Evolutionary conservation across 1,140 invertebrate species (phyloP), one percentile per base, ranked within the genome.

Genomic region (Euborellia annulipes): DNA sequence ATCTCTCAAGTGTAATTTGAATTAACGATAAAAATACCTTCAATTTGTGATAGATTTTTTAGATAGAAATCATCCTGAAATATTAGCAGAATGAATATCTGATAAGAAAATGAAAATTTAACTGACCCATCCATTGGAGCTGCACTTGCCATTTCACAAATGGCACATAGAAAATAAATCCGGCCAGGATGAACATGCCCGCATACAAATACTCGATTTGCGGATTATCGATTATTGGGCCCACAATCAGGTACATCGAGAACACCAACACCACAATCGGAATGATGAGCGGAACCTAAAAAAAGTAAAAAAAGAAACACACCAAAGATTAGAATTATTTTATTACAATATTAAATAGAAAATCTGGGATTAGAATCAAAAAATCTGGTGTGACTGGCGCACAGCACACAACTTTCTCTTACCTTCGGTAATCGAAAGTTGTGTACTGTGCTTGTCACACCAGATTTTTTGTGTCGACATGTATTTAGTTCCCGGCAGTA

Each of bases 121-220:
- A 64, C 70, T 77, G 70, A 88, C 85, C 82, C 82, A 88, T 87
- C 55, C 81, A 83, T 51, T 76, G 75, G 43, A 82, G 72, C 47
- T 78, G 77, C 65, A 81, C 74, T 62, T 85, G 79, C 64, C 83
- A 85, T 59, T 90, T 81, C 27, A 95, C 89, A 61, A 94, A 92
- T 27, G 90, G 90, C 55, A 95, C 66, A 64, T 96, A 96, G 63
- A 95, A 82, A 27, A 94, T 62, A 55, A 91, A 71, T 34, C 91
- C 91, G 39, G 79, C 78, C 13, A 88, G 62, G 52, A 94, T 88
- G 66, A 95, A 95, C 30, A 81, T 67, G 43, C 81, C 70, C 14
- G 90, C 90, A 60, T 95, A 96, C 50, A 96, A 65, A 65, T 93
- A 90, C 66, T 89, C 85, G 58, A 85, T 79, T 60, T 85, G 78